Evolutionary conservation across 2,113 vertebrate species (phyloP), one percentile per base, ranked within the genome.

Genomic region (Cyanistes caeruleus): DNA sequence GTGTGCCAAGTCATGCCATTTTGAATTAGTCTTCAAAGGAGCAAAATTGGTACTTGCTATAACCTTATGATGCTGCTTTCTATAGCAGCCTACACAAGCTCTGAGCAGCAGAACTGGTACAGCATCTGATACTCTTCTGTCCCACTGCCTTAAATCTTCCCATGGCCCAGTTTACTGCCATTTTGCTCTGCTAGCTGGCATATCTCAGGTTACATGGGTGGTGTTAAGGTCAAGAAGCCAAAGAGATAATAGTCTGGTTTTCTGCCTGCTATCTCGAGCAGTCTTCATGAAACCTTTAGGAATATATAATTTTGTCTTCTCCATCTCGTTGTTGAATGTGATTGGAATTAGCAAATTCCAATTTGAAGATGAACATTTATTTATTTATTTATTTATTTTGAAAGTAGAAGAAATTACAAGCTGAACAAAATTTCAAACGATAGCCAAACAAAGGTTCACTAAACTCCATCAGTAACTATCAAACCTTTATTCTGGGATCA

Each of bases 31-130:
- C 28, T 89, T 58, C 52, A 43, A 73, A 70, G 27, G 4, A 74
- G 22, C 11, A 63, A 81, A 86, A 59, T 1, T 62, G 4, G 7
- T 67, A 67, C n/a, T 33, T 68, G 33, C 30, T 79, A 37, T 44
- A 73, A 39, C 23, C 18, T 23, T 53, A 53, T 49, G 84, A 19
- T 2, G 6, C 16, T 24, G 7, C 16, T 78, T 87, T 80, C 13
- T 62, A 7, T 0, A 0, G 8, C 44, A 67, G 43, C 25, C 6
- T 53, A 7, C 1, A 2, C 20, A 41, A 43, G 15, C 13, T 25
- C 4, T 22, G 15, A 68, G 27, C n/a, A 35, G 79, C 39, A 49
- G 22, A 43, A 75, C 25, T 51, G 48, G 8, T 60, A 46, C 5
- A 27, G 9, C 24, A 58, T 35, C 12, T 28, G 27, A 8, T 43